These are phyloP conservation scores for Pseudonaja textilis DNA, from an alignment of 2,113 vertebrate genomes.

Conservation along the genomic window DNA sequence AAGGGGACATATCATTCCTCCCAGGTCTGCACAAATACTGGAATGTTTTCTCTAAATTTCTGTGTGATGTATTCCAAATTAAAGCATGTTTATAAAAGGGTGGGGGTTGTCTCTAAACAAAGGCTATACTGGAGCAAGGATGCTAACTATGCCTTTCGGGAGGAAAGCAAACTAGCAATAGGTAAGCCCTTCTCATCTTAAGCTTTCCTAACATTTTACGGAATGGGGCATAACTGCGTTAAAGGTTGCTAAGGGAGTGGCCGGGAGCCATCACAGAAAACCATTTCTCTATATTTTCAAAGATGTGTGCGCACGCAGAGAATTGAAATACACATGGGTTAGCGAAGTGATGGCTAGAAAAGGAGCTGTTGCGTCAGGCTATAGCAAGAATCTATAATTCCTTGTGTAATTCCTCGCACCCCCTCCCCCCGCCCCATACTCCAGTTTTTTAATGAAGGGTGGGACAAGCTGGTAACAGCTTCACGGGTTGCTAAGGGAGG, in stretches of 20 bases:
- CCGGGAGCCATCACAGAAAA: neutral
- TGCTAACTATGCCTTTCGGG: neutral
- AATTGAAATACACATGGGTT: neutral
- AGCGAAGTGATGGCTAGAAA: neutral
- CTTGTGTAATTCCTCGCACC: neutral
- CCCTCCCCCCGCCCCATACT: neutral
- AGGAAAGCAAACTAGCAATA: neutral
- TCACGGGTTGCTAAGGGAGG: neutral
- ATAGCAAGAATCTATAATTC: neutral
- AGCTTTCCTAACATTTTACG: neutral
- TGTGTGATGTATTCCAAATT: neutral
- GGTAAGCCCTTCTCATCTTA: neutral
- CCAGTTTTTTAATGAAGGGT: neutral
- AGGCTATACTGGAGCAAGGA: neutral
- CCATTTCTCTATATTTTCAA: neutral
- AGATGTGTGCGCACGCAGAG: neutral
- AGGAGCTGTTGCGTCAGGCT: neutral
- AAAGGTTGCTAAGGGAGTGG: neutral
- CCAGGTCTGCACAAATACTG: neutral
- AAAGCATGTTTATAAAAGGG: neutral
- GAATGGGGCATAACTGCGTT: neutral
- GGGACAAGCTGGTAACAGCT: neutral
- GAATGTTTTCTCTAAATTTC: neutral
- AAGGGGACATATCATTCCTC: neutral
- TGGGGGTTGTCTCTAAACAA: neutral